These are phyloP conservation scores for Myotis daubentonii DNA, from an alignment of 2,797 vertebrate genomes.

Conservation along the genomic window DNA sequence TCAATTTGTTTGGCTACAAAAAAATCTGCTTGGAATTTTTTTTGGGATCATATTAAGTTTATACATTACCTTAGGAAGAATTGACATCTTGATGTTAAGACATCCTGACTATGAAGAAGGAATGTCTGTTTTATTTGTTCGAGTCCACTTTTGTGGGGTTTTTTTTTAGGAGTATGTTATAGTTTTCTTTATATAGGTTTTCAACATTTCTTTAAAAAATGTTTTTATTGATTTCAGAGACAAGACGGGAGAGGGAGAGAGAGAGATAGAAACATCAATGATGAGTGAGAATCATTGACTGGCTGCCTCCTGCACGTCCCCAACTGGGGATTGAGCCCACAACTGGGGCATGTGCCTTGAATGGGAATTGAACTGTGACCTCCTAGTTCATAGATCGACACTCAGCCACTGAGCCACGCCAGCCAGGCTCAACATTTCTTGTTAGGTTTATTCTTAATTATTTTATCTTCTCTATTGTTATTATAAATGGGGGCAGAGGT, in stretches of 20 bases:
- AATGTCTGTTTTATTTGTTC: neutral
- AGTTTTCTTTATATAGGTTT: constrained; percentile 16
- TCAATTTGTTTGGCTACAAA: neutral
- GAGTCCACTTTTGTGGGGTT: neutral
- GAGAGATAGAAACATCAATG: neutral
- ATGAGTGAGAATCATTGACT: neutral
- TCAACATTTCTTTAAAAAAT: constrained; percentile 8
- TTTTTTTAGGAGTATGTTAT: neutral
- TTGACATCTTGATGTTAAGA: neutral
- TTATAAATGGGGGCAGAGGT: neutral
- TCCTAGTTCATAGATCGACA: neutral
- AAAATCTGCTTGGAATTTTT: constrained; percentile 29
- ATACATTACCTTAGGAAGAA: neutral
- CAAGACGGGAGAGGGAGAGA: neutral
- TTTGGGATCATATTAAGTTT: neutral
- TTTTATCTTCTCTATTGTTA: neutral
- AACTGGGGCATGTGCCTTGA: neutral
- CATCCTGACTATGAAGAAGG: neutral
- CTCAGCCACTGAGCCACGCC: neutral
- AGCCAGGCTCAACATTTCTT: neutral
- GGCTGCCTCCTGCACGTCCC: neutral
- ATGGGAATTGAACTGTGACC: neutral
- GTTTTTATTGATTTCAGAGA: neutral
- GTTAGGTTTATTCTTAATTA: constrained; percentile 35
- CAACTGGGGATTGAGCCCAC: neutral